Percentiles rank a stretch among this genome's conserved stretches.
These are phyloP conservation scores for Ispidina lecontei DNA, from an alignment of 2,797 vertebrate species.

Conservation along the genomic window DNA sequence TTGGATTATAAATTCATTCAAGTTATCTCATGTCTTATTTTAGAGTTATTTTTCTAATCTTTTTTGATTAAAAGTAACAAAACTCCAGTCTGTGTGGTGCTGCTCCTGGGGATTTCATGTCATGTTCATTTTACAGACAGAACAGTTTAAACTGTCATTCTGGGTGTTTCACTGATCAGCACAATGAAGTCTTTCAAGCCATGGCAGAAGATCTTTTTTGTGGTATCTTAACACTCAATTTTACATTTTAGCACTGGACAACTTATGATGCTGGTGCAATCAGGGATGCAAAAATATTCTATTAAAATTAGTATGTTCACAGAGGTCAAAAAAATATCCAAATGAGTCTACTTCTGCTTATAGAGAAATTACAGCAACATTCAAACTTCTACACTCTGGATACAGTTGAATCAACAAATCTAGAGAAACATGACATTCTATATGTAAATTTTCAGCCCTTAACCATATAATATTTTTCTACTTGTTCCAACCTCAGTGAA, in stretches of 20 bases:
- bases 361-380: not conserved
- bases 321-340: not conserved
- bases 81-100: not conserved
- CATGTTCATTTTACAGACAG: conserved; percentile 1
- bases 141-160: not conserved
- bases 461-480: not conserved
- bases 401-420: not conserved
- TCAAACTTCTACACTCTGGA: not conserved
- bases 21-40: not conserved
- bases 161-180: not conserved
- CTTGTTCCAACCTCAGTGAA: not conserved
- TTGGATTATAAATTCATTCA: not conserved
- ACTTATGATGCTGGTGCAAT: not conserved
- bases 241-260: not conserved
- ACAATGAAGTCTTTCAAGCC: not conserved
- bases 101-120: not conserved
- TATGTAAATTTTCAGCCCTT: not conserved
- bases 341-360: not conserved
- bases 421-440: not conserved
- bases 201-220: not conserved
- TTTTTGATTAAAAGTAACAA: conserved; percentile 8
- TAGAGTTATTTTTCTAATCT: conserved; percentile 14
- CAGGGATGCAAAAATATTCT: not conserved
- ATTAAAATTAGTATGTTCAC: not conserved
- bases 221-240: not conserved